Evolutionary conservation across 2,888 invertebrate genomes (phyloP).

Genomic region (Drosophila atripex): DNA sequence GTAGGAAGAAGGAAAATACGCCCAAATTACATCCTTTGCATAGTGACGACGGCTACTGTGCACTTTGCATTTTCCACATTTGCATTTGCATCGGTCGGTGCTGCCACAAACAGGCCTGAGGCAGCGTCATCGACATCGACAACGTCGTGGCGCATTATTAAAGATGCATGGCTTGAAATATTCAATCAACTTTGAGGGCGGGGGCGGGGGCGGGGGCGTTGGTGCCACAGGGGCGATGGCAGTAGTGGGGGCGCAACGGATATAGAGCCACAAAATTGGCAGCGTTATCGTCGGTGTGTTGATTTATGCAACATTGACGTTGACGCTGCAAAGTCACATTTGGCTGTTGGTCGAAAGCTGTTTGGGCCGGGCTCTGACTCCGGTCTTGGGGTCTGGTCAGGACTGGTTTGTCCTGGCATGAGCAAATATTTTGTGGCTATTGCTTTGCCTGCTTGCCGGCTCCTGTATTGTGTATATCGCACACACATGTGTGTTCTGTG

Average conservation of each 20-base stretch:
- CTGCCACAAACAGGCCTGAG: constrained; percentile 71
- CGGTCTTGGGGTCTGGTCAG: constrained; percentile 11
- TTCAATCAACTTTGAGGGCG: constrained; percentile 68
- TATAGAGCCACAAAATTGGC: constrained; percentile 49
- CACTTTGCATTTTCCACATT: constrained; percentile 44
- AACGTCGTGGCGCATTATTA: constrained; percentile 70
- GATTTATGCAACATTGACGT: constrained; percentile 71
- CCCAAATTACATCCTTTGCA: constrained; percentile 48
- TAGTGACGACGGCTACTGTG: constrained; percentile 25
- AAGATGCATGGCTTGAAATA: constrained; percentile 78
- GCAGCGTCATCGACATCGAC: constrained; percentile 36
- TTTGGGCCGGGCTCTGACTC: constrained; percentile 43
- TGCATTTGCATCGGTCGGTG: constrained; percentile 43
- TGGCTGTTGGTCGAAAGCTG: constrained; percentile 46
- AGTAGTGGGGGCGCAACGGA: constrained; percentile 28
- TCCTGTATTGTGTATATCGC: constrained; percentile 15
- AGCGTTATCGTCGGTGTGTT: constrained; percentile 56
- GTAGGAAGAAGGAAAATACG: constrained; percentile 47
- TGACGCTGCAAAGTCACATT: constrained; percentile 72
- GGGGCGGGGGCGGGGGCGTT: constrained; percentile 16
- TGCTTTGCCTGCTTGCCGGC: constrained; percentile 35
- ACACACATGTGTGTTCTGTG: constrained; percentile 42
- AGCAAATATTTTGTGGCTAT: constrained; percentile 76
- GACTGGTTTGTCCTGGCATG: constrained; percentile 42
- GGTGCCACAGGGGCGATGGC: neutral